These are phyloP conservation scores for Nannoperca australis DNA, from an alignment of 2,797 vertebrate genomes.

Conservation along the genomic window DNA sequence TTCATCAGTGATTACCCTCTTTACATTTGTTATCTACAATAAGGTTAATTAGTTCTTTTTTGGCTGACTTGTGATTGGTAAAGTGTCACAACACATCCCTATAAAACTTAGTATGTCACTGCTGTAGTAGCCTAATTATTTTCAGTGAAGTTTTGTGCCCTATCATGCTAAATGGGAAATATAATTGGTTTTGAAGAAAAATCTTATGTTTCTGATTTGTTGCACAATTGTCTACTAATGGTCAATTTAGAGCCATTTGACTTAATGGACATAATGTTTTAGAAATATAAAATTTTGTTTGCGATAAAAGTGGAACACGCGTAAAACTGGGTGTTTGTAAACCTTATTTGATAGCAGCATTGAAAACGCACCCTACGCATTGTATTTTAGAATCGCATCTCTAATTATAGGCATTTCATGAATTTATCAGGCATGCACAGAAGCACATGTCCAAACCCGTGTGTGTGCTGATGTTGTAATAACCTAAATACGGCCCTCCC, in stretches of 20 bases:
- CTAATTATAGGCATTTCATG: slow-evolving; percentile 35
- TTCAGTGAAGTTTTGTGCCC: not conserved
- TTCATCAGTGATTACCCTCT: not conserved
- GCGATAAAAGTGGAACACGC: slow-evolving; percentile 3
- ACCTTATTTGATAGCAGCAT: not conserved
- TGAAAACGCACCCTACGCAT: not conserved
- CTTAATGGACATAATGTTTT: not conserved
- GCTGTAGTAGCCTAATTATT: not conserved
- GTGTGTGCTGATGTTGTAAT: slow-evolving; percentile 54
- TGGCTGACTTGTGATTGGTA: not conserved
- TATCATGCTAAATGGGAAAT: not conserved
- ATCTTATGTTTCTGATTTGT: not conserved
- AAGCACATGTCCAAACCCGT: slow-evolving; percentile 45
- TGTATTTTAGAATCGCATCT: slow-evolving; percentile 16
- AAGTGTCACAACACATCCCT: not conserved
- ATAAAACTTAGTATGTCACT: slow-evolving; percentile 14
- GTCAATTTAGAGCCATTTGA: not conserved
- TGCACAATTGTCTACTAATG: not conserved
- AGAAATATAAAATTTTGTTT: slow-evolving; percentile 4
- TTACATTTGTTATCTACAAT: not conserved
- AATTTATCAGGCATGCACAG: slow-evolving; percentile 49
- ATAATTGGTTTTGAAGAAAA: not conserved
- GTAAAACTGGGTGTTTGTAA: not conserved
- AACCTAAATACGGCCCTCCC: slow-evolving; percentile 69
- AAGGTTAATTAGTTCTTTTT: not conserved